phyloP scores from a whole-genome alignment of 1,140 invertebrate species.

The Anadara kagoshimensis region DNA sequence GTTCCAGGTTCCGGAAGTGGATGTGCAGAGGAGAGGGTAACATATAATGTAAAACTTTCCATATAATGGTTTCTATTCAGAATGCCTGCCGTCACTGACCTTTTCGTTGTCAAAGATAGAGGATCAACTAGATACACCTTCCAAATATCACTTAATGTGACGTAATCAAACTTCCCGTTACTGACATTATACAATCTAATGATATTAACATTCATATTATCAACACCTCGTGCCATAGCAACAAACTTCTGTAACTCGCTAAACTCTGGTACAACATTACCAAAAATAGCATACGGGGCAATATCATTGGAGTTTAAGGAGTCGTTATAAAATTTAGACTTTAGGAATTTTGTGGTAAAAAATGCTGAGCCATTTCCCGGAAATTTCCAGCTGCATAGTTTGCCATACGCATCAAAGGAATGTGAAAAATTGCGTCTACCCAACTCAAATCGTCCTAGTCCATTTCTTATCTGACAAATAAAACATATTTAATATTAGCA shows the following conservation, averaged over 20 bases:
- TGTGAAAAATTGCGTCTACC: constrained; percentile 55
- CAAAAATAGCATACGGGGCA: constrained; percentile 61
- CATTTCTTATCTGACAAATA: constrained; percentile 63
- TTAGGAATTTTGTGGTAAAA: constrained; percentile 61
- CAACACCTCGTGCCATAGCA: constrained; percentile 54
- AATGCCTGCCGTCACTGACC: background rate
- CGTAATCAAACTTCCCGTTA: constrained; percentile 39
- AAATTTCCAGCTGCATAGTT: constrained; percentile 63
- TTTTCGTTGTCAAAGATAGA: constrained; percentile 40
- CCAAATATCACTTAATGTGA: constrained; percentile 65
- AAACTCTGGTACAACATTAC: constrained; percentile 54
- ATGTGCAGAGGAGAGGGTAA: constrained; percentile 58
- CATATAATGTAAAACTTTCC: constrained; percentile 38
- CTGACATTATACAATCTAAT: constrained; percentile 41
- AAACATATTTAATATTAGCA: background rate
- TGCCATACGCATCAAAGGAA: constrained; percentile 65
- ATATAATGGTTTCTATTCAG: background rate
- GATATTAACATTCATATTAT: constrained; percentile 70
- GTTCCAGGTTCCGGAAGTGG: constrained; percentile 63
- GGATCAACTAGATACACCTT: constrained; percentile 58
- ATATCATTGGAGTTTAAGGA: constrained; percentile 55
- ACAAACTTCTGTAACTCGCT: constrained; percentile 41
- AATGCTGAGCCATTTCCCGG: constrained; percentile 49
- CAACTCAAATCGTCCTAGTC: constrained; percentile 58
- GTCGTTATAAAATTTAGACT: constrained; percentile 54